Evolutionary conservation across 2,797 vertebrate genomes (phyloP), one percentile per base, ranked within the genome.

Genomic region (Macropodus opercularis): DNA sequence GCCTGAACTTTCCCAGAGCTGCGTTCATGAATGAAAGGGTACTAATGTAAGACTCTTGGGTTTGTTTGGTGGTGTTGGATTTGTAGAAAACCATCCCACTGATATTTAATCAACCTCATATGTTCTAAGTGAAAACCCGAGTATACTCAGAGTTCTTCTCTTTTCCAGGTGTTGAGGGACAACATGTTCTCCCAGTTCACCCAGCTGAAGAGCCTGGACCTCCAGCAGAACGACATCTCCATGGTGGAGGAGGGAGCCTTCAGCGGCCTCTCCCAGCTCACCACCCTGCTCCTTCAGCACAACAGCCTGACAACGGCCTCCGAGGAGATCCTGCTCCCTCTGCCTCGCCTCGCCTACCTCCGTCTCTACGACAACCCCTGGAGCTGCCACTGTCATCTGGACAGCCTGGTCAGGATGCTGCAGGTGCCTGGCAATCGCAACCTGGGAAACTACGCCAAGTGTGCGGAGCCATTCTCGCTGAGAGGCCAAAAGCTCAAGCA

Each of bases 311-410:
- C 89, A 81, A 87, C 77, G 9, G 86, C 94, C 56, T 92, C 92
- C 0, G 98, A 99, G 81, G 96, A 95, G 56, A 78, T 93, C 51
- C 94, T 99, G 85, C 93, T 98, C 42, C 93, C 95, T 2, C 85
- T 91, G 0, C 93, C 94, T 19, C 90, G 83, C 67, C 92, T 99
- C 59, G 91, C 85, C 82, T 95, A 98, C 89, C 91, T 99, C 68
- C 95, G 98, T 40, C 85, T 99, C 23, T 97, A 98, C 19, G 95
- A 95, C 86, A 99, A 99, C 83, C 98, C 97, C 19, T 99, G 98
- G 98, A 91, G 71, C 61, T 99, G 98, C 74, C 85, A 71, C 51
- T 99, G 98, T 80, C 79, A 91, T 39, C 72, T 98, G 62, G 96
- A 99, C 77, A 94, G 94, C 13, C 91, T 99, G 58, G 63, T 98